Conservation (phyloP, 2,888 invertebrate species). For the Andrena flavipes region DNA sequence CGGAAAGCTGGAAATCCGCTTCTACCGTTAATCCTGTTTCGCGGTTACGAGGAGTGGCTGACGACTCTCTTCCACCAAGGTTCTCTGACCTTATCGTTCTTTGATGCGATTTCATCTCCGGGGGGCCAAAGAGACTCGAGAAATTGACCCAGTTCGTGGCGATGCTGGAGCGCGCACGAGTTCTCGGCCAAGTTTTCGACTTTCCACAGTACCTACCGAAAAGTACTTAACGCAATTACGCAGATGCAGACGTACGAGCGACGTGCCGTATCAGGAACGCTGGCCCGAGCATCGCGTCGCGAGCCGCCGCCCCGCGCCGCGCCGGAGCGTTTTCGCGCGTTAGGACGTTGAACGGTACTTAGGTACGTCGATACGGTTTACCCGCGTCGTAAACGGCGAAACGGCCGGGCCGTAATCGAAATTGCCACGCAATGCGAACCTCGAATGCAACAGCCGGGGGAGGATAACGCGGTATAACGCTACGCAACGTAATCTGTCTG, state of each 20-base stretch:
- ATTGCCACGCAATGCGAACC: slow-evolving; percentile 70
- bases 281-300: neutral
- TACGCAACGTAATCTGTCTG: slow-evolving; percentile 81
- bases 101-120: too few relatives aligned
- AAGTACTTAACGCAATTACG: neutral
- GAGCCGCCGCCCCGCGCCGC: neutral
- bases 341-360: slow-evolving; percentile 41
- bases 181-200: neutral
- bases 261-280: neutral
- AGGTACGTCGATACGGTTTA: slow-evolving; percentile 59
- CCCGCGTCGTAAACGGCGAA: slow-evolving; percentile 62
- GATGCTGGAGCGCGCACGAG: too few relatives aligned
- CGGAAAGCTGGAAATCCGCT: slow-evolving; percentile 12
- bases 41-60: slow-evolving; percentile 1
- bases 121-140: too few relatives aligned
- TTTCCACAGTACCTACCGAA: neutral
- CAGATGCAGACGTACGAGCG: neutral
- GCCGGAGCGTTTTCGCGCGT: slow-evolving; percentile 27
- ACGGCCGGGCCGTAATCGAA: slow-evolving; percentile 60
- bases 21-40: slow-evolving; percentile 23
- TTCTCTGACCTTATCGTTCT: too few relatives aligned
- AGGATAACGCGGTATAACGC: slow-evolving; percentile 75
- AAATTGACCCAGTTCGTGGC: too few relatives aligned
- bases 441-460: slow-evolving; percentile 64
- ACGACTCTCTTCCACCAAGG: neutral